Evolutionary conservation across 2,888 invertebrate genomes (phyloP).

Genomic region (Sesia apiformis): DNA sequence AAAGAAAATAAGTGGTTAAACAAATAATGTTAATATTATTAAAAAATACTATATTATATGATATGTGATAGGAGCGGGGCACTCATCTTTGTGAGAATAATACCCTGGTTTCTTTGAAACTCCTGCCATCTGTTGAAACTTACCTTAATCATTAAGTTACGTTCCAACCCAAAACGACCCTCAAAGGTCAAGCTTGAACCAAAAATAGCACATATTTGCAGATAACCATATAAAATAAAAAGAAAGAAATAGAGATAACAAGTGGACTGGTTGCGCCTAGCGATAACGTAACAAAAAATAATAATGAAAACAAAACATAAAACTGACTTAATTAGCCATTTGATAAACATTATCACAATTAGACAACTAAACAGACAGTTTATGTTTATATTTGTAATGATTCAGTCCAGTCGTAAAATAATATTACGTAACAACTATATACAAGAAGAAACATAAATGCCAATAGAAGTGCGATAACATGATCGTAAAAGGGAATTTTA

Average conservation of each 20-base stretch:
- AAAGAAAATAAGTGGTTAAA: no score
- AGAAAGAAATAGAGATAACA: not conserved
- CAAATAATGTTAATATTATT: no score
- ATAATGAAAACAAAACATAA: conserved; percentile 3
- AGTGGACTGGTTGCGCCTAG: not conserved
- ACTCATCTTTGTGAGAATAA: no score
- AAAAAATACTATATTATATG: no score
- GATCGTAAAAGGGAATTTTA: conserved; percentile 65
- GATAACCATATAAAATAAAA: no score
- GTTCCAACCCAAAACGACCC: not conserved
- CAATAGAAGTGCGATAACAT: conserved; percentile 64
- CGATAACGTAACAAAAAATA: not conserved
- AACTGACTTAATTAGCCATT: conserved; percentile 5
- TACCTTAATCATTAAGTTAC: not conserved
- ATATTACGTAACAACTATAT: conserved; percentile 32
- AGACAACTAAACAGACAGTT: conserved; percentile 9
- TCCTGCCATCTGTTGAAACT: not conserved
- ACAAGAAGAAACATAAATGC: conserved; percentile 49
- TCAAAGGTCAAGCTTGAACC: not conserved
- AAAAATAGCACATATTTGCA: not conserved
- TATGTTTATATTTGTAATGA: conserved; percentile 35
- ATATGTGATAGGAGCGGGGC: no score
- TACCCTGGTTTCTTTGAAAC: not conserved
- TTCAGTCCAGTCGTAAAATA: conserved; percentile 29
- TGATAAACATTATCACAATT: conserved; percentile 5